Evolutionary conservation across 2,888 invertebrate genomes (phyloP), one percentile per base, ranked within the genome.

Genomic region (Stegophylla sp.): DNA sequence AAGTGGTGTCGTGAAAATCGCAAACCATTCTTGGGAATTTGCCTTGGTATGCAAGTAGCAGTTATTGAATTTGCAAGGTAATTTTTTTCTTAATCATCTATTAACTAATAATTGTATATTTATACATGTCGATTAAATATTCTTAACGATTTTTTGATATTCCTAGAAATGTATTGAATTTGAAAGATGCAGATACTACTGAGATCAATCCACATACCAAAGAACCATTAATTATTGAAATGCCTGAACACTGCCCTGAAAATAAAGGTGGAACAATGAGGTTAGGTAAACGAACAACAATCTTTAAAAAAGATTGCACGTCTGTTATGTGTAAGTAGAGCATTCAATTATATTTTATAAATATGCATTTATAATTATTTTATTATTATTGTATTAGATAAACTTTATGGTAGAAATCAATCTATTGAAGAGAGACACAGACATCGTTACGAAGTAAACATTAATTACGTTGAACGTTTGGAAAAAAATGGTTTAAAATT

Each of bases 241-340:
- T 99, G 99, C 98, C 98, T 0, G 99, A 99, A 87, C 97, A 98
- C 87, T 95, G 96, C 86, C 91, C 92, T 0, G 97, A 95, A 0
- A 90, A 93, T 84, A 91, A 96, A 89, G 99, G 99, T 1, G 99
- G 98, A 12, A 99, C 99, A 0, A 99, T 99, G 99, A 89, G 99
- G 82, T 88, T 99, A 67, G 99, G 99, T n/a, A 94, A 93, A 86
- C 91, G 98, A 85, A 91, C 91, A 82, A 98, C 98, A 0, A 88
- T 92, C 59, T 94, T 99, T 86, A 90, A 91, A 82, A 87, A 89
- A 3, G 89, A 89, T 20, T 85, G 53, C 53, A 34, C 34, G 3
- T 89, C 89, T 84, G 86, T 90, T 83, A 89, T 93, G 84, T 90
- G 92, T 92, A 86, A 89, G 90, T 72, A 23, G 3, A 61, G 3